Percentiles rank a stretch among this genome's conserved stretches.
Conservation (phyloP, 2,797 vertebrate species). For the Novumbra hubbsi region DNA sequence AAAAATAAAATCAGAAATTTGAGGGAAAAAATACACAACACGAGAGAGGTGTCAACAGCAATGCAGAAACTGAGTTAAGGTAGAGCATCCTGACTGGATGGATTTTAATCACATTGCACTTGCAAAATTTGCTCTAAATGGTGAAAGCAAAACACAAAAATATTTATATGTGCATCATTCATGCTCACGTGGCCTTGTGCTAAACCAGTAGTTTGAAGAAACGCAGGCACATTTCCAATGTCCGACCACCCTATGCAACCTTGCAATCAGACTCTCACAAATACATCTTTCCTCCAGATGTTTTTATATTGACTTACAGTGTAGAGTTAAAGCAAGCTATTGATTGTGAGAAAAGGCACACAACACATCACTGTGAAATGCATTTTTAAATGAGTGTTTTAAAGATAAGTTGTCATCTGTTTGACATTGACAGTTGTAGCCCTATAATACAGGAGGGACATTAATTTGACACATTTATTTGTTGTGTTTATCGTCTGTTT, state of each 20-base stretch:
- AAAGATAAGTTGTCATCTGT: constrained; percentile 46
- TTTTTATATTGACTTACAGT: constrained; percentile 44
- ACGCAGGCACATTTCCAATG: neutral
- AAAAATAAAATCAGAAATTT: neutral
- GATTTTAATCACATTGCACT: neutral
- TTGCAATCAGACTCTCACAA: constrained; percentile 41
- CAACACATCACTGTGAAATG: constrained; percentile 29
- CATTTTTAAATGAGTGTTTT: constrained; percentile 39
- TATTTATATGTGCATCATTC: constrained; percentile 4
- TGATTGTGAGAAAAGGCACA: constrained; percentile 41
- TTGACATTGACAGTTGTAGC: constrained; percentile 35
- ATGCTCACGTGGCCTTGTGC: neutral
- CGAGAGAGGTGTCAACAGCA: neutral
- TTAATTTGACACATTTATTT: constrained; percentile 45
- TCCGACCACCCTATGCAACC: constrained; percentile 35
- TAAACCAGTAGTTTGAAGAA: neutral
- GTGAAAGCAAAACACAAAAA: neutral
- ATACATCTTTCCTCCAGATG: constrained; percentile 34
- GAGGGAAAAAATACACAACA: neutral
- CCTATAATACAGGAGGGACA: constrained; percentile 41
- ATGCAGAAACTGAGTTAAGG: neutral
- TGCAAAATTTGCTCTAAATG: neutral
- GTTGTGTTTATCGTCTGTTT: constrained; percentile 12
- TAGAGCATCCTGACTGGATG: neutral
- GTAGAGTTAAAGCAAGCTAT: constrained; percentile 45